These are phyloP conservation scores for Andrena minutula DNA, from an alignment of 2,888 invertebrate species.

Conservation along the genomic window DNA sequence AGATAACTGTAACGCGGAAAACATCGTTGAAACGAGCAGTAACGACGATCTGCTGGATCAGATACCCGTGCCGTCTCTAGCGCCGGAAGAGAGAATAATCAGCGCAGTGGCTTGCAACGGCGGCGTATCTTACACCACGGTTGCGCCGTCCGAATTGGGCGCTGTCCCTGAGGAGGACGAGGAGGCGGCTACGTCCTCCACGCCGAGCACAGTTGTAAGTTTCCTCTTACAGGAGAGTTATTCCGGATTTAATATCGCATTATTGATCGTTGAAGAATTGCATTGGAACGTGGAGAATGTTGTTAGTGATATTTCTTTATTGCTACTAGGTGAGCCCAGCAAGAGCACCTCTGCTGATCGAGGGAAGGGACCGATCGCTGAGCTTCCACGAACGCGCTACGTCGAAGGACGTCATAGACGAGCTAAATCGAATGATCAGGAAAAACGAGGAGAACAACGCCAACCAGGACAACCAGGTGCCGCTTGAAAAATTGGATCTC, in stretches of 20 bases:
- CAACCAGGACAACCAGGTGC: constrained; percentile 76
- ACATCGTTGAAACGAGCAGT: constrained; percentile 70
- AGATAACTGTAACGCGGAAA: constrained; percentile 61
- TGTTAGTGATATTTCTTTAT: neutral
- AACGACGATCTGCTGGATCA: constrained; percentile 78
- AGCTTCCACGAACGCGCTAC: constrained; percentile 91
- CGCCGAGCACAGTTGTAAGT: constrained; percentile 90
- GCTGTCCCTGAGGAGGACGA: constrained; percentile 89
- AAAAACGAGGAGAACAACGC: constrained; percentile 86
- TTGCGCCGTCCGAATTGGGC: constrained; percentile 84
- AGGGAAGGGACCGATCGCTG: constrained; percentile 86
- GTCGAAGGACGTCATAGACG: constrained; percentile 92
- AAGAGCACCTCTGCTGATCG: constrained; percentile 78
- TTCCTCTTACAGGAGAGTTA: neutral
- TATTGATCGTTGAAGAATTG: too few species aligned
- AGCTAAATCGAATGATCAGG: constrained; percentile 89
- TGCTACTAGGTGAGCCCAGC: constrained; percentile 79
- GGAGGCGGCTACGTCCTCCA: constrained; percentile 88
- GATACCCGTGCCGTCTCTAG: constrained; percentile 84
- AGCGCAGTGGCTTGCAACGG: constrained; percentile 77
- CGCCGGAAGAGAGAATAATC: constrained; percentile 83
- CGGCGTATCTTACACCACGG: constrained; percentile 75
- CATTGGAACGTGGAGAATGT: neutral
- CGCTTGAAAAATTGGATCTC: constrained; percentile 86
- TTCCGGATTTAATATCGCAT: too few species aligned